Percentiles rank a stretch among this genome's conserved stretches.
phyloP scores from a whole-genome alignment of 2,113 vertebrate species.

The Ictalurus punctatus region DNA sequence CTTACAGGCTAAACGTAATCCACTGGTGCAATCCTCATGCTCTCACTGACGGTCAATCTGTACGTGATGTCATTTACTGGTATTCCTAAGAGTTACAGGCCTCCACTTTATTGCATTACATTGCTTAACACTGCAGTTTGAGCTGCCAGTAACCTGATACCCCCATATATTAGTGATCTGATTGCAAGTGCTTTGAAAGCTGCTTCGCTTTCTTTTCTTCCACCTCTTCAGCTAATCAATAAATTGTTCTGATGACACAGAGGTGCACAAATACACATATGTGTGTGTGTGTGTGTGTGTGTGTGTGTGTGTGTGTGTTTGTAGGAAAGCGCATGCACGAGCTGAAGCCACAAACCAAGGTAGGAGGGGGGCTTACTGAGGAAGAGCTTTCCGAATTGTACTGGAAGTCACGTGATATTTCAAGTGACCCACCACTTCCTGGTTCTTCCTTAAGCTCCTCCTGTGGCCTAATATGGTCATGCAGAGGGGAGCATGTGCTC shows the following conservation, averaged over 20 bases:
- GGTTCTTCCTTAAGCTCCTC: slow-evolving; percentile 29
- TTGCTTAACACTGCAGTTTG: slow-evolving; percentile 32
- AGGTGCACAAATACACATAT: background rate
- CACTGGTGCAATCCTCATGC: background rate
- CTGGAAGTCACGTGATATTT: slow-evolving; percentile 52
- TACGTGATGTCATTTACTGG: slow-evolving; percentile 38
- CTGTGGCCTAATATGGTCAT: slow-evolving; percentile 52
- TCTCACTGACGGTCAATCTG: background rate
- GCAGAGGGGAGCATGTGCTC: slow-evolving; percentile 38
- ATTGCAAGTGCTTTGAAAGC: slow-evolving; percentile 20
- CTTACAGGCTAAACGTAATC: background rate
- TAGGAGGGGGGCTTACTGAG: slow-evolving; percentile 11
- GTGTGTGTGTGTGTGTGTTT: background rate
- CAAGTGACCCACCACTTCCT: slow-evolving; percentile 51
- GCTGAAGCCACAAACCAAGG: slow-evolving; percentile 29
- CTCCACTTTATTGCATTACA: slow-evolving; percentile 34
- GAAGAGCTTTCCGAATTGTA: slow-evolving; percentile 40
- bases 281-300: slow-evolving; percentile 8
- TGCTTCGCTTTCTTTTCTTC: background rate
- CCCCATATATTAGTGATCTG: slow-evolving; percentile 22
- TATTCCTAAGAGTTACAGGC: slow-evolving; percentile 17
- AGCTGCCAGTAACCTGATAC: slow-evolving; percentile 42
- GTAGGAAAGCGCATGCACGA: slow-evolving; percentile 2
- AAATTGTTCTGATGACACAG: slow-evolving; percentile 37
- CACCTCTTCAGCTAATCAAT: slow-evolving; percentile 37